Base-by-base conservation (phyloP, 2,797 vertebrate genomes). In the Microctenopoma stevenorrisi region DNA sequence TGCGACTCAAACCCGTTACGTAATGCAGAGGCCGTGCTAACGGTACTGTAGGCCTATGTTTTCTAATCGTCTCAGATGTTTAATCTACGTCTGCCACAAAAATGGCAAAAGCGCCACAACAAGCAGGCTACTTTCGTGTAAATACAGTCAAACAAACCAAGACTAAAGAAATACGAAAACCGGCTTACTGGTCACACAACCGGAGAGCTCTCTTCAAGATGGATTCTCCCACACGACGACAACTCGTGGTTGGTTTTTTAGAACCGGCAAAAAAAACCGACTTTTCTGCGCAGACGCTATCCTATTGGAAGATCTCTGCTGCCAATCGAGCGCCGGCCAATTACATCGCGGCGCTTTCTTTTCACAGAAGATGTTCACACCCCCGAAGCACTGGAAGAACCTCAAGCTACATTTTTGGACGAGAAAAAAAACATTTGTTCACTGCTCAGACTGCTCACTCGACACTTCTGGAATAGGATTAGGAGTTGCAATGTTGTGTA, bases 181-280 rank as follows among this genome's bases (percentile, higher is more conserved):
- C 68, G 57, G 79, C 91, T 93, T 90, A 90, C 92, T 90, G 84
- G 74, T 89, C 80, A 84, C 88, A 91, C 90, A 79, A 88, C 84
- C 89, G 88, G 85, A 92, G 86, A 89, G 90, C 86, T 88, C 91
- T 90, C 93, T 92, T 92, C 92, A 93, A 94, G 92, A 93, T 94
- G 93, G 94, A 93, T 92, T 94, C 94, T 95, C 94, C 92, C 91
- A 92, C 91, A 93, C 92, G 94, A 94, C 94, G 91, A 93, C 93
- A 92, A 95, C 96, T 96, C 95, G 95, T 96, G 96, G 96, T 95
- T 94, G 93, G 74, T 86, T 97, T 96, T 96, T 97, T 46, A 97
- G 68, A 84, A 91, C 94, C 94, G 94, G 94, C 92, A 92, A 71
- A 56, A 81, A 77, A 63, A 66, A 88, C 53, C 28, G 6, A 86